Percentiles rank a stretch among this genome's conserved stretches.
These are phyloP conservation scores for Arrhamphus sclerolepis DNA, from an alignment of 2,797 vertebrate species.

Conservation along the genomic window DNA sequence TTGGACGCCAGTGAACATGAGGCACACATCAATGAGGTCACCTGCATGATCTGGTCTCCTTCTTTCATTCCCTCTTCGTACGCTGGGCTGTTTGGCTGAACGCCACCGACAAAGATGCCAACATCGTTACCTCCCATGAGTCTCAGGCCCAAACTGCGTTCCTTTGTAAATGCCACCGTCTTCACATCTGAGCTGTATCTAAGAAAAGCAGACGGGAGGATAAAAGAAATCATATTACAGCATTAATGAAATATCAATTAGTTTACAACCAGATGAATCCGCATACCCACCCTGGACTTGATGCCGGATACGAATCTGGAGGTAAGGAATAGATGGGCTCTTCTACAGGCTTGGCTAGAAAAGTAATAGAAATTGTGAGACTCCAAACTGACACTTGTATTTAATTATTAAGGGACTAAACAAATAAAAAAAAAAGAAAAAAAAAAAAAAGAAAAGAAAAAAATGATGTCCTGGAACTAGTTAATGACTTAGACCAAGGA, in stretches of 20 bases:
- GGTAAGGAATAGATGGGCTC: conserved; percentile 85
- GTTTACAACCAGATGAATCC: background rate
- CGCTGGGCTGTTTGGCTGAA: conserved; percentile 91
- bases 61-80: conserved; percentile 86
- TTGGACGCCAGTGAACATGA: background rate
- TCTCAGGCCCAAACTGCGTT: conserved; percentile 86
- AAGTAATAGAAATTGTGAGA: conserved; percentile 19
- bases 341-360: conserved; percentile 71
- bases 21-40: conserved; percentile 47
- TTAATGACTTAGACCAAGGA: too few species aligned
- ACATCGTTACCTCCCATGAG: conserved; percentile 94
- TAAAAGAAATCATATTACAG: background rate
- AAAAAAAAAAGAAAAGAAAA: background rate
- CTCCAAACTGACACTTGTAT: background rate
- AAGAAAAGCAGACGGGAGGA: background rate
- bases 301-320: conserved; percentile 78
- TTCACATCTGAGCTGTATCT: conserved; percentile 87
- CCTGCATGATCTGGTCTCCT: conserved; percentile 96
- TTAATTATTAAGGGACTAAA: background rate
- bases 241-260: background rate
- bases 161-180: conserved; percentile 85
- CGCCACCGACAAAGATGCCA: conserved; percentile 93
- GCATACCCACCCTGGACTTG: conserved; percentile 71
- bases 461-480: background rate
- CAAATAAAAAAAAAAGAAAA: background rate